A percentile compares a stretch with the other conserved stretches of the same genome.
Conservation (phyloP, 2,888 invertebrate species). For the Laspeyria flexula region DNA sequence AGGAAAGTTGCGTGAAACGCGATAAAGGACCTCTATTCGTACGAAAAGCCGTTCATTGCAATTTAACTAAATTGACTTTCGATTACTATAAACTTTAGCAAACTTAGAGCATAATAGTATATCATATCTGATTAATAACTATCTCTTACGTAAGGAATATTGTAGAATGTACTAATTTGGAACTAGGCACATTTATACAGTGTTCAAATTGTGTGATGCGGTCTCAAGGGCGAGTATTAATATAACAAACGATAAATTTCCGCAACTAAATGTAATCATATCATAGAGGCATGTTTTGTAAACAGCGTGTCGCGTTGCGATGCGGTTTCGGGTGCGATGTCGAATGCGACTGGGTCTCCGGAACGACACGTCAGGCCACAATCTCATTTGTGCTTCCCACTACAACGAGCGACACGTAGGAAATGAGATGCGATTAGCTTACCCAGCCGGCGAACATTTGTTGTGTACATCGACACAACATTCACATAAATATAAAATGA, state of each 20-base stretch:
- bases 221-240: not conserved
- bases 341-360: constrained; percentile 63
- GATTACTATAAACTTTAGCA: constrained; percentile 51
- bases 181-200: not conserved
- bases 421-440: constrained; percentile 78
- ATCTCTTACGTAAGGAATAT: not conserved
- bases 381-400: constrained; percentile 75
- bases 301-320: constrained; percentile 35
- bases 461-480: constrained; percentile 44
- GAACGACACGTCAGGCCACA: constrained; percentile 71
- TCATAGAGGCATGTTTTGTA: constrained; percentile 38
- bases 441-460: constrained; percentile 57
- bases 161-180: not conserved
- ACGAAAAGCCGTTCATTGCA: constrained; percentile 67
- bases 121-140: constrained; percentile 7
- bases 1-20: constrained; percentile 81
- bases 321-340: constrained; percentile 56
- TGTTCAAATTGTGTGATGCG: not conserved
- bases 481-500: constrained; percentile 43
- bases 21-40: constrained; percentile 75
- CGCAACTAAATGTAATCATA: constrained; percentile 14
- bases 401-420: constrained; percentile 72
- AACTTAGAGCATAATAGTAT: constrained; percentile 37
- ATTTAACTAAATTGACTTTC: constrained; percentile 70
- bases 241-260: constrained; percentile 6